These are phyloP conservation scores for Pavo muticus DNA, from an alignment of 2,113 vertebrate species.

Conservation along the genomic window DNA sequence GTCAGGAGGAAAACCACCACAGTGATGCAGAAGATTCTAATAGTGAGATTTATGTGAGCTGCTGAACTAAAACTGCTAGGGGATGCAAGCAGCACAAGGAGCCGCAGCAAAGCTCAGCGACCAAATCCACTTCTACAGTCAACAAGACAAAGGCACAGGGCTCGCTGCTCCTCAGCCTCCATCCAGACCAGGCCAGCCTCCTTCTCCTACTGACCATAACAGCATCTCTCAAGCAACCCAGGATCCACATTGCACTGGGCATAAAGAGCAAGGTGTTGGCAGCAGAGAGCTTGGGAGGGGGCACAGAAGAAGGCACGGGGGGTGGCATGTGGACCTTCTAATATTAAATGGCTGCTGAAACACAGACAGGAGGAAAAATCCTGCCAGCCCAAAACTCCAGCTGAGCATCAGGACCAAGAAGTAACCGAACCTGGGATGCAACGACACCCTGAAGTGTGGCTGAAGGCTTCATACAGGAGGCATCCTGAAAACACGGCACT, in stretches of 20 bases:
- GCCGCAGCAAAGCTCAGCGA: background rate
- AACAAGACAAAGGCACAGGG: background rate
- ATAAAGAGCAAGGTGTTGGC: background rate
- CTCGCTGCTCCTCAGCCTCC: background rate
- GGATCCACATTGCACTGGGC: background rate
- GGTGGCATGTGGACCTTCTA: background rate
- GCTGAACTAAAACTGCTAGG: background rate
- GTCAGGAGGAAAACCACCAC: background rate
- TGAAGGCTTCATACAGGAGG: background rate
- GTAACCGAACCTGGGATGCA: background rate
- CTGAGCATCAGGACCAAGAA: background rate
- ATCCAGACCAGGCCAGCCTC: background rate
- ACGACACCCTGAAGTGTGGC: background rate
- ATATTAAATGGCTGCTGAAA: background rate
- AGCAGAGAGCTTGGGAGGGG: background rate
- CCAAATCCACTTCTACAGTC: background rate
- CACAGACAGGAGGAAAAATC: background rate
- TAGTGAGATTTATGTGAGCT: background rate
- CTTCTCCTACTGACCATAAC: background rate
- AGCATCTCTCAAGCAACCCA: background rate
- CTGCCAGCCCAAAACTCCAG: background rate
- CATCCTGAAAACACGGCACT: background rate
- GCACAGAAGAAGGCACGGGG: background rate
- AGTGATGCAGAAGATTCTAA: background rate
- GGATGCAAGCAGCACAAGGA: background rate